Evolutionary conservation across 2,797 vertebrate species (phyloP).

Genomic region (Melanotaenia pygmaea): DNA sequence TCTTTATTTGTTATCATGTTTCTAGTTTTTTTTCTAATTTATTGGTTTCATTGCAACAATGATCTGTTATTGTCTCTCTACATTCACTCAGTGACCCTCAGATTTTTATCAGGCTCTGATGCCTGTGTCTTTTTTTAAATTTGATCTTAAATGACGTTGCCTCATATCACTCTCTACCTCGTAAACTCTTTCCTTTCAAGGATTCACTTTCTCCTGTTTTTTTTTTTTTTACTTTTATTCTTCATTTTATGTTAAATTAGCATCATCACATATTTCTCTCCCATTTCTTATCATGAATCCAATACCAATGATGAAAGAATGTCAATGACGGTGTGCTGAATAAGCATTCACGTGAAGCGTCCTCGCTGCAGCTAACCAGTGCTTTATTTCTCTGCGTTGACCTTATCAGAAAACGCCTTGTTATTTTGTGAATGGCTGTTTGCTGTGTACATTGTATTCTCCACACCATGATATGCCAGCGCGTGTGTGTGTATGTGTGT

Average conservation of each 20-base stretch:
- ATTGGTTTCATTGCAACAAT: conserved; percentile 83
- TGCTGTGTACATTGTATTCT: conserved; percentile 52
- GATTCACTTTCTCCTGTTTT: background rate
- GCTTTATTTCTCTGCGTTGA: conserved; percentile 57
- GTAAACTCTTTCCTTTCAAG: conserved; percentile 12
- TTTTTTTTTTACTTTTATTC: background rate
- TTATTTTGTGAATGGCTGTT: conserved; percentile 60
- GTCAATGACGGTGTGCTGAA: conserved; percentile 50
- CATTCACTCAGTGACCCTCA: conserved; percentile 51
- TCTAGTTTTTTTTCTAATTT: conserved; percentile 79
- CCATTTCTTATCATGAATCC: conserved; percentile 49
- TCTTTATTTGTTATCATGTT: conserved; percentile 89
- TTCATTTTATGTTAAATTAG: conserved; percentile 34
- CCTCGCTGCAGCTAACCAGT: conserved; percentile 35
- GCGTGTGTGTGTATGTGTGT: conserved; percentile 11
- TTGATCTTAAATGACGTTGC: conserved; percentile 21
- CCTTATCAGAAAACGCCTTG: conserved; percentile 42
- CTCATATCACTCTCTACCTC: conserved; percentile 61
- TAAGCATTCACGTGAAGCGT: conserved; percentile 31
- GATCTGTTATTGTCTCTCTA: conserved; percentile 73
- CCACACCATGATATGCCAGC: conserved; percentile 33
- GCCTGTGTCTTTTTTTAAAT: background rate
- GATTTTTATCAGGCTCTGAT: conserved; percentile 27
- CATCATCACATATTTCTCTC: conserved; percentile 44
- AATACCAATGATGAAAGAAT: conserved; percentile 64